Evolutionary conservation across 2,888 invertebrate species (phyloP).

Genomic region (Nebria salina): DNA sequence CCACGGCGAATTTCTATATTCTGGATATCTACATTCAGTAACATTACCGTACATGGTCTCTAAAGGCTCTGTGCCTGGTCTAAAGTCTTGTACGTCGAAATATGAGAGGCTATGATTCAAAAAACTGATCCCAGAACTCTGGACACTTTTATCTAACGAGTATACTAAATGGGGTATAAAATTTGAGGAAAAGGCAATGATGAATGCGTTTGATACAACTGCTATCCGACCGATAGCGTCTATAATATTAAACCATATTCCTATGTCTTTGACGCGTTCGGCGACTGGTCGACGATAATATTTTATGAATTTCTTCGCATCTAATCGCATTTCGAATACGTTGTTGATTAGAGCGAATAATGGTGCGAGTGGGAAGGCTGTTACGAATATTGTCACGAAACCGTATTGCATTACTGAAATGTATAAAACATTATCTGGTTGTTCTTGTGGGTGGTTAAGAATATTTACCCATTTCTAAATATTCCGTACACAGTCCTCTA

Average conservation of each 20-base stretch:
- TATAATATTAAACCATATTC: constrained; percentile 81
- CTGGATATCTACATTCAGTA: constrained; percentile 71
- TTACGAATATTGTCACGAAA: constrained; percentile 85
- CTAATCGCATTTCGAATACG: constrained; percentile 82
- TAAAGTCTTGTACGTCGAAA: constrained; percentile 73
- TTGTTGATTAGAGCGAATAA: constrained; percentile 85
- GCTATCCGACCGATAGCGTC: constrained; percentile 78
- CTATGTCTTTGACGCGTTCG: constrained; percentile 78
- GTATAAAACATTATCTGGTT: constrained; percentile 32
- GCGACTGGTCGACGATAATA: constrained; percentile 79
- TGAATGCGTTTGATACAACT: constrained; percentile 79
- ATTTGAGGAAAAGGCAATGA: constrained; percentile 85
- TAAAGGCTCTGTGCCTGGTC: constrained; percentile 58
- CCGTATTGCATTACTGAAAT: constrained; percentile 83
- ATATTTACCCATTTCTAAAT: constrained; percentile 82
- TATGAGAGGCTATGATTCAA: constrained; percentile 75
- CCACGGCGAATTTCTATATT: constrained; percentile 72
- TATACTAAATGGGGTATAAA: constrained; percentile 84
- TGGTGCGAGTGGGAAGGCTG: constrained; percentile 87
- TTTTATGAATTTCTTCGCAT: constrained; percentile 82
- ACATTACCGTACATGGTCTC: constrained; percentile 53
- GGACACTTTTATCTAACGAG: constrained; percentile 54
- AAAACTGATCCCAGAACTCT: constrained; percentile 68
- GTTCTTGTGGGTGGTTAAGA: constrained; percentile 6
- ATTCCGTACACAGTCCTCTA: constrained; percentile 80